These are phyloP conservation scores for Elachura formosa DNA, from an alignment of 2,113 vertebrate genomes.

Conservation along the genomic window DNA sequence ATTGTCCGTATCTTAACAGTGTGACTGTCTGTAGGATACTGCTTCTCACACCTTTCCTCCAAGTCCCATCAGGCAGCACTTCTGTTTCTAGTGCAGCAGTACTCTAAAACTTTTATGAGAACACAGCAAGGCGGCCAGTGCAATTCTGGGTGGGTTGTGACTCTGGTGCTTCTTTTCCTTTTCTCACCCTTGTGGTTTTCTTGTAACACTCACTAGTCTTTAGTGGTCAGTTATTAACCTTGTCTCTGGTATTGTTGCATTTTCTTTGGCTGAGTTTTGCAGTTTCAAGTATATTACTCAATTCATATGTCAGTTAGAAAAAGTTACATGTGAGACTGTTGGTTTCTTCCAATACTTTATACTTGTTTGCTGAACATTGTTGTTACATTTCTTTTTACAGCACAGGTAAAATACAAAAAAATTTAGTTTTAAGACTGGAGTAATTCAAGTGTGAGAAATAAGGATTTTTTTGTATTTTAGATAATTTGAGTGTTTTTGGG, in stretches of 20 bases:
- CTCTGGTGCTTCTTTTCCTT: background rate
- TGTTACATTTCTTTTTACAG: background rate
- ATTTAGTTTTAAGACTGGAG: background rate
- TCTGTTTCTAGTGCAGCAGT: background rate
- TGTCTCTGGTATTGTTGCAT: background rate
- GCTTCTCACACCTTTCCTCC: background rate
- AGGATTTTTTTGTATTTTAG: background rate
- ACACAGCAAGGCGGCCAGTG: background rate
- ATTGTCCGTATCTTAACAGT: background rate
- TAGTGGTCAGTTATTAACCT: background rate
- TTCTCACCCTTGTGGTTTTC: background rate
- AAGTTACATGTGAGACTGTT: background rate
- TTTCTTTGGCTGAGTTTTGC: background rate
- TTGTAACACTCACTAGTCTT: background rate
- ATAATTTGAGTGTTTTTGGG: background rate
- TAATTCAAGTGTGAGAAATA: background rate
- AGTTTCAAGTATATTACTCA: background rate
- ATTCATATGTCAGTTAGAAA: background rate
- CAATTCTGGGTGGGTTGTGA: background rate
- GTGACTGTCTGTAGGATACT: constrained; percentile 11
- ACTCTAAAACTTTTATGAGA: background rate
- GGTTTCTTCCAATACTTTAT: background rate
- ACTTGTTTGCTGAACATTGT: background rate
- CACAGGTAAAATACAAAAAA: background rate
- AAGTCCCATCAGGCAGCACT: background rate